Evolutionary conservation across 1,140 invertebrate genomes (phyloP), one percentile per base, ranked within the genome.

Genomic region (Eumeta japonica): DNA sequence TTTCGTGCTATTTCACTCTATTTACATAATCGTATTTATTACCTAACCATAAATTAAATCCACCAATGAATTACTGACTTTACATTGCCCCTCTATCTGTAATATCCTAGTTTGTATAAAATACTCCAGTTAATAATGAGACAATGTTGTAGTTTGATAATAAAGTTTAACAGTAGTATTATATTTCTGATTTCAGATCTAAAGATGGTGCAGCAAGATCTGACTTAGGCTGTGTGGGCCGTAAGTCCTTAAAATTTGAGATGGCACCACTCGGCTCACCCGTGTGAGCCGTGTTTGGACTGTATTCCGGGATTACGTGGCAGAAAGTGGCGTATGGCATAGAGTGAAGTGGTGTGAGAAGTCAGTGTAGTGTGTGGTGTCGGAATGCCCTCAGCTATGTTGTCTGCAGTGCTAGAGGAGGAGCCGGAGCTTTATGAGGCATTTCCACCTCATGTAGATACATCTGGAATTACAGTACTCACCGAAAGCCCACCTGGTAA

Each of bases 381-480:
- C 64, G 67, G 60, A 45, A 76, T 76, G 75, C 73, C 75, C 54
- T 67, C 74, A 49, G 61, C 61, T 41, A 77, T 76, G 67, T 72
- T 79, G 75, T 75, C 78, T 28, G 75, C 76, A 53, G 81, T 80
- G 56, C 75, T 84, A 48, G 84, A 85, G 76, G 84, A 87, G 72
- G 82, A 86, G 68, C 79, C 80, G 39, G 83, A 86, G 62, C 74
- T 84, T 41, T 84, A 86, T 48, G 85, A 87, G 60, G 82, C 79
- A 31, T 88, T 85, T 62, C 81, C 85, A 40, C 83, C 84, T 19
- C 83, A 87, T 66, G 85, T 88, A 43, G 86, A 88, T 51, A 82
- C 82, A 31, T 80, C 77, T 35, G 82, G 83, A 41, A 86, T 87
- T 49, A 81, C 83, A 19, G 80, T 82, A 50, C 71, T 83, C 46